Conservation (phyloP, 1,140 invertebrate genomes). For the Trachymyrmex septentrionalis region DNA sequence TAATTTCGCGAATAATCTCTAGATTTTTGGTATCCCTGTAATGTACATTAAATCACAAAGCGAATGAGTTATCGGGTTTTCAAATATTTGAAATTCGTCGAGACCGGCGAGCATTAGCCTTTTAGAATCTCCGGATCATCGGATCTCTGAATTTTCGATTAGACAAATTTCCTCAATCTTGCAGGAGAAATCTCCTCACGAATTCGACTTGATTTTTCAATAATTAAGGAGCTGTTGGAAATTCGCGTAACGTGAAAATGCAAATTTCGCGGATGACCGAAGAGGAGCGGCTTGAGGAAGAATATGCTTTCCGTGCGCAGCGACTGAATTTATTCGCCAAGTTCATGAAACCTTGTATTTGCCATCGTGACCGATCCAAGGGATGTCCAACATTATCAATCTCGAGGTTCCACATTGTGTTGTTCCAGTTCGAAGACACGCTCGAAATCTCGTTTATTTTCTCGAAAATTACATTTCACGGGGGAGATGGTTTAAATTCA, state of each 20-base stretch:
- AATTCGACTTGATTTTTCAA: constrained; percentile 37
- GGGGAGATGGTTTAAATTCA: constrained; percentile 27
- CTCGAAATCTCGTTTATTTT: neutral
- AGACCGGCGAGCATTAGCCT: neutral
- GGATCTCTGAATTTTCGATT: constrained; percentile 49
- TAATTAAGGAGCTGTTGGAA: constrained; percentile 47
- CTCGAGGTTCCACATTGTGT: neutral
- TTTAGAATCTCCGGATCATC: constrained; percentile 24
- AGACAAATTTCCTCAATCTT: constrained; percentile 54
- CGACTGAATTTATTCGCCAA: constrained; percentile 38
- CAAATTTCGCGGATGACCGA: constrained; percentile 38
- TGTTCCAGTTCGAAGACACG: neutral
- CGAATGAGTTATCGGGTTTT: constrained; percentile 22
- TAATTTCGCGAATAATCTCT: neutral
- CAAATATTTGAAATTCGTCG: constrained; percentile 41
- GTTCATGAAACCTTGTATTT: constrained; percentile 19
- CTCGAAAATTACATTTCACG: constrained; percentile 5
- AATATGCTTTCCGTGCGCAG: neutral
- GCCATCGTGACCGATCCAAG: neutral
- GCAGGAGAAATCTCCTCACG: constrained; percentile 26
- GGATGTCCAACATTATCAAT: constrained; percentile 21
- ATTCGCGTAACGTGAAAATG: constrained; percentile 21
- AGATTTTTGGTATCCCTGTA: neutral
- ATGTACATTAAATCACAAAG: constrained; percentile 14
- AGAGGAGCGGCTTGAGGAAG: neutral